Conservation (phyloP, 2,113 vertebrate genomes). For the Campylomormyrus tamandua region DNA sequence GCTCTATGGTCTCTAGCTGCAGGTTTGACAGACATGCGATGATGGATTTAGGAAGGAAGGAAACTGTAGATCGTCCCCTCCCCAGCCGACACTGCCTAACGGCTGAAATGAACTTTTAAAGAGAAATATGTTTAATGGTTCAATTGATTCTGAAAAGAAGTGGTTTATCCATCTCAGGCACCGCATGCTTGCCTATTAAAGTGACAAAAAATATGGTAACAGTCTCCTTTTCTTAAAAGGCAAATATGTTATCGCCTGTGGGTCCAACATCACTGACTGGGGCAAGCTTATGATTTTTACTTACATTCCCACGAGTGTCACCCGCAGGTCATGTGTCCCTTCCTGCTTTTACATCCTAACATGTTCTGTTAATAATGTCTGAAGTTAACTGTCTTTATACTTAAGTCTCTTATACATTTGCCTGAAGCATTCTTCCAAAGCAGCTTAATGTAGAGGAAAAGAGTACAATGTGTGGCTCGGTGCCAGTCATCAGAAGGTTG, state of each 20-base stretch:
- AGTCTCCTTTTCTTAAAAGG: not conserved
- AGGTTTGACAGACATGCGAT: not conserved
- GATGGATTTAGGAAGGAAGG: not conserved
- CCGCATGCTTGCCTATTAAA: not conserved
- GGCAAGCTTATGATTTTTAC: not conserved
- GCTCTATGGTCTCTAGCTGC: not conserved
- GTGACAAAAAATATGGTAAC: not conserved
- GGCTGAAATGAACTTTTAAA: not conserved
- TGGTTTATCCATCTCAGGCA: not conserved
- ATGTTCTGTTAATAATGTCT: not conserved
- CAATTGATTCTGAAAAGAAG: not conserved
- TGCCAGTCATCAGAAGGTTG: no score
- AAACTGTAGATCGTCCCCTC: not conserved
- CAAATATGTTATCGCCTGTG: not conserved
- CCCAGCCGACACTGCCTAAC: not conserved
- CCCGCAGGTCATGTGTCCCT: not conserved
- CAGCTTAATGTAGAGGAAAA: not conserved
- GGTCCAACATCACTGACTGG: not conserved
- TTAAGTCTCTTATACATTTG: not conserved
- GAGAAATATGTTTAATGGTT: slow-evolving; percentile 1
- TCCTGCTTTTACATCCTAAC: not conserved
- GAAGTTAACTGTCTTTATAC: not conserved
- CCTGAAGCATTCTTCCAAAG: not conserved
- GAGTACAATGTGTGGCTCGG: not conserved
- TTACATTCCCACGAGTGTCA: not conserved